A percentile compares a stretch with the other conserved stretches of the same genome.
Evolutionary conservation across 2,797 vertebrate species (phyloP).

Genomic region (Melanitta fusca): DNA sequence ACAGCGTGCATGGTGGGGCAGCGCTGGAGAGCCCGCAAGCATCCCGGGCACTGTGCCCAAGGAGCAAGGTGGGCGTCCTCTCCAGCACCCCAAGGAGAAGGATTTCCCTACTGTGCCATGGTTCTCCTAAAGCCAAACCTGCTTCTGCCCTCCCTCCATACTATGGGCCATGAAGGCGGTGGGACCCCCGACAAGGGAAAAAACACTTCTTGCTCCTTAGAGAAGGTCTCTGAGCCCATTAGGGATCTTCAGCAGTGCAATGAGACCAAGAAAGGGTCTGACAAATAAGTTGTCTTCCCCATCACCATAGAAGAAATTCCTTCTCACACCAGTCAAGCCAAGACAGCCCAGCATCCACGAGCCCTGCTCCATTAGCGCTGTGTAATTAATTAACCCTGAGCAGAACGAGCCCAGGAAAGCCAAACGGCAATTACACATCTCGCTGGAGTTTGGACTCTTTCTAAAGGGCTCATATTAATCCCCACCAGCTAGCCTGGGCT

Average conservation of each 20-base stretch:
- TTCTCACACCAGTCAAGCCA: fast-evolving
- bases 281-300: background rate
- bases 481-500: background rate
- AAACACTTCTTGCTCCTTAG: background rate
- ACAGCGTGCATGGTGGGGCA: background rate
- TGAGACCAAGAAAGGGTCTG: background rate
- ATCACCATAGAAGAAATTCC: background rate
- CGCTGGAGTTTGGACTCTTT: background rate
- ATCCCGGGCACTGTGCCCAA: background rate
- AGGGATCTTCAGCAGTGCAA: background rate
- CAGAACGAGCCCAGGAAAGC: background rate
- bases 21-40: fast-evolving
- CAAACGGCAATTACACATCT: background rate
- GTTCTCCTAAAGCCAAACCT: background rate
- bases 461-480: background rate
- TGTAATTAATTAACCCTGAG: slow-evolving; percentile 27
- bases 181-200: background rate
- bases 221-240: background rate
- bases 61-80: fast-evolving
- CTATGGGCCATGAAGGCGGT: background rate
- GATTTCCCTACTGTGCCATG: background rate
- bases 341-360: background rate
- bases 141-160: background rate
- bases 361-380: fast-evolving
- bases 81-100: background rate